Evolutionary conservation across 2,113 vertebrate species (phyloP).

Genomic region (Hypocryptadius cinnamomeus): DNA sequence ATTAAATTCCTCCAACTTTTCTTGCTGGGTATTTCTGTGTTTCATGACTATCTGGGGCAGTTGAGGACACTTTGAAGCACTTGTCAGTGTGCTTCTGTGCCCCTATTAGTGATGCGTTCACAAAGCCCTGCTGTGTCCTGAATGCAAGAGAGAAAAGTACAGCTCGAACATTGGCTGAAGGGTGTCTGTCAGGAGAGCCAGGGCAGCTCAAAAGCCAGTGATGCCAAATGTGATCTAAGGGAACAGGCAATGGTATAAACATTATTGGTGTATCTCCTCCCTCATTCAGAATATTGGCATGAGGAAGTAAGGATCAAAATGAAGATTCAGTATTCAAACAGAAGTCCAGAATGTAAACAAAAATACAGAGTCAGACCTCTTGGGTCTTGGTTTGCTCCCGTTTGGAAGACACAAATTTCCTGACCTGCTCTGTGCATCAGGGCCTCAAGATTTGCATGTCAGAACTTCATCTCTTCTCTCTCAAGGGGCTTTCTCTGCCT

Average conservation of each 20-base stretch:
- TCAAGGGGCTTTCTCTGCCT: background rate
- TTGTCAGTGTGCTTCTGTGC: background rate
- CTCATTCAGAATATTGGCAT: background rate
- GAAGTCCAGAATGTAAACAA: background rate
- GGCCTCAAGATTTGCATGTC: background rate
- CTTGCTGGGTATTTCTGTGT: background rate
- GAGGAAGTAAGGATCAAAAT: background rate
- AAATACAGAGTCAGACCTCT: background rate
- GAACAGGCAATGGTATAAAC: background rate
- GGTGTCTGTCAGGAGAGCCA: background rate
- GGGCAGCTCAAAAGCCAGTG: background rate
- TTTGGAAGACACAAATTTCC: background rate
- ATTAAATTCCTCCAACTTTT: background rate
- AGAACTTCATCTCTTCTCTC: conserved; percentile 9
- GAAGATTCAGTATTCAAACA: background rate
- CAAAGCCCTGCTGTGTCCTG: background rate
- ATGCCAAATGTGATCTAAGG: background rate
- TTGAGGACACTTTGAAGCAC: background rate
- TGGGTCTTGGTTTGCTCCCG: background rate
- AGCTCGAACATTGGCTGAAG: background rate
- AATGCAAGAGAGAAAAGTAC: background rate
- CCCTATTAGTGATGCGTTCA: background rate
- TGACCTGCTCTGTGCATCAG: background rate
- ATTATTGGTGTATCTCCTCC: background rate
- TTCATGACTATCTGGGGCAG: background rate